These are phyloP conservation scores for Hymenochirus boettgeri DNA, from an alignment of 2,113 vertebrate genomes.

Conservation along the genomic window DNA sequence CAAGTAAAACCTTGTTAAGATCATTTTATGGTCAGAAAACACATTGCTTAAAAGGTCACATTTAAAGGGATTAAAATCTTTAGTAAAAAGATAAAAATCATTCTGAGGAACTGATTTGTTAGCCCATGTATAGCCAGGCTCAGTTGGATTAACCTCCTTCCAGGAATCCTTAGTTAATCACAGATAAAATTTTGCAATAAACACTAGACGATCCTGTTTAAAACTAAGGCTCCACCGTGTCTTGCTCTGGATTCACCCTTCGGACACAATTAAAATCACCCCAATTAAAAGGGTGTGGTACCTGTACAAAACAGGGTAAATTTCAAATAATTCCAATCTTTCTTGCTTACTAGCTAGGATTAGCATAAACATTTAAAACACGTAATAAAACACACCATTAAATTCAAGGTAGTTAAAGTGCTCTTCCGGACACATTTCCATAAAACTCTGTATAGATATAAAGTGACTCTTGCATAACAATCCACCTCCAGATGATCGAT, in stretches of 20 bases:
- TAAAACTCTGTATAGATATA: neutral
- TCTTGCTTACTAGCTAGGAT: neutral
- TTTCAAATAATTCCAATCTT: neutral
- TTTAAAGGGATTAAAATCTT: neutral
- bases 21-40: neutral
- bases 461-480: no score
- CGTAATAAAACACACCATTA: no score
- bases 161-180: neutral
- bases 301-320: neutral
- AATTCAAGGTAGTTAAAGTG: neutral
- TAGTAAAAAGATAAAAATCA: neutral
- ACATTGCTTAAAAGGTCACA: neutral
- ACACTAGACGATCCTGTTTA: neutral
- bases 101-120: neutral
- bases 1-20: neutral
- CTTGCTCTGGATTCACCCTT: neutral
- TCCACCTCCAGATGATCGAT: no score
- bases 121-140: neutral
- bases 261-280: neutral
- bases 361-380: neutral
- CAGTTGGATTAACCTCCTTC: neutral
- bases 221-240: neutral
- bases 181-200: neutral
- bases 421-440: neutral
- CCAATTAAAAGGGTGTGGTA: neutral